These are phyloP conservation scores for Peromyscus melanophrys DNA, from an alignment of 2,797 vertebrate species.

Conservation along the genomic window DNA sequence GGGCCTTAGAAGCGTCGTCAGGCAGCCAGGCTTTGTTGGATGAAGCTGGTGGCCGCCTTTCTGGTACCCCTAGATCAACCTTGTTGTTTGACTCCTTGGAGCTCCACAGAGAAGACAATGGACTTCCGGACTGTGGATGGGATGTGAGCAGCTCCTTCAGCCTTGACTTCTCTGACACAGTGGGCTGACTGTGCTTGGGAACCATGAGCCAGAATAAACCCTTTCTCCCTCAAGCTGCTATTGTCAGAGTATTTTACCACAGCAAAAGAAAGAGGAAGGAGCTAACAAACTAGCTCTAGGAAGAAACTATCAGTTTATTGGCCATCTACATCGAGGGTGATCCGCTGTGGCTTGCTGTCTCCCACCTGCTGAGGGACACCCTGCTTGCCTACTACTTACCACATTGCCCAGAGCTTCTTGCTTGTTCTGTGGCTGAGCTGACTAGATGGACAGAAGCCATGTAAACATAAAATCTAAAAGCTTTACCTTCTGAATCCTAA, in stretches of 20 bases:
- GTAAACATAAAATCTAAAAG: background rate
- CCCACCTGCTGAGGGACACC: background rate
- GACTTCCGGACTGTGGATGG: background rate
- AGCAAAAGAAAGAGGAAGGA: background rate
- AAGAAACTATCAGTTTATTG: background rate
- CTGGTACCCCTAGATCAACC: background rate
- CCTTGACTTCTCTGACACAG: background rate
- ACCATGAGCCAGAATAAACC: background rate
- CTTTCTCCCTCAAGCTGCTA: background rate
- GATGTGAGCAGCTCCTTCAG: background rate
- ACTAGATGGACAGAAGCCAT: background rate
- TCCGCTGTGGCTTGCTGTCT: background rate
- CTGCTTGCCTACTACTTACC: fast-evolving
- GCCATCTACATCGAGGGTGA: background rate
- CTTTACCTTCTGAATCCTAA: background rate
- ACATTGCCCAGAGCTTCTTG: fast-evolving
- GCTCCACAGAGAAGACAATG: background rate
- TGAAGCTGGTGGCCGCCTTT: background rate
- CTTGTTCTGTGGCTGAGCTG: fast-evolving
- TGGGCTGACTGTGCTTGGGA: background rate
- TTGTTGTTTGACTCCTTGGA: too few relatives aligned
- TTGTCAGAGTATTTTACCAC: background rate
- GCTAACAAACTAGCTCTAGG: background rate
- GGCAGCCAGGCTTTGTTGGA: fast-evolving
- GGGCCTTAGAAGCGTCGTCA: too few relatives aligned